These are phyloP conservation scores for Dendrolimus houi DNA, from an alignment of 2,888 invertebrate species.

Conservation along the genomic window DNA sequence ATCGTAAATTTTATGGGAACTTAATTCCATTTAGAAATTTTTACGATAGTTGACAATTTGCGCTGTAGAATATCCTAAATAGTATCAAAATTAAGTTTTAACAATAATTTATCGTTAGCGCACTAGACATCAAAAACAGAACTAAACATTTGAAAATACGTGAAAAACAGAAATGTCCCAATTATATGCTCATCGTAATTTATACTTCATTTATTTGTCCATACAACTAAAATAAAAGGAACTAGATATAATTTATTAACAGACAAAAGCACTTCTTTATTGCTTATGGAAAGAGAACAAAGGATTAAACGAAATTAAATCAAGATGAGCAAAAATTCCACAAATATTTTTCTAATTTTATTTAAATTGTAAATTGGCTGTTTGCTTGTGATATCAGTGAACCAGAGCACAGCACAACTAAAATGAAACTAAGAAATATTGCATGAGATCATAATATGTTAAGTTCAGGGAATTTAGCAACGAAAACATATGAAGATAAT, in stretches of 20 bases:
- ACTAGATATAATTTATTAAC: conserved; percentile 9
- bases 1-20: conserved; percentile 57
- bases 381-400: conserved; percentile 36
- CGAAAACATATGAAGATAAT: no score
- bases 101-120: conserved; percentile 25
- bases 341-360: conserved; percentile 19
- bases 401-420: conserved; percentile 39
- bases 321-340: conserved; percentile 59
- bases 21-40: conserved; percentile 71
- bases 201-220: conserved; percentile 17
- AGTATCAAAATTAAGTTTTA: conserved; percentile 24
- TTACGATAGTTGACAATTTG: conserved; percentile 32
- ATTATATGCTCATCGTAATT: conserved; percentile 62
- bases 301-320: conserved; percentile 29
- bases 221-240: conserved; percentile 15
- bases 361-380: conserved; percentile 26
- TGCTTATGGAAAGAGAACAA: conserved; percentile 23
- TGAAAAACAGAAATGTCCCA: conserved; percentile 57
- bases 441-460: background rate
- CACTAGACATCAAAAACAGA: conserved; percentile 26
- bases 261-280: conserved; percentile 27
- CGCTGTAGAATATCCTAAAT: conserved; percentile 28
- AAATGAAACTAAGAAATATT: background rate
- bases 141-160: conserved; percentile 72
- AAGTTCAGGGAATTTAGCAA: background rate